phyloP scores from a whole-genome alignment of 2,113 vertebrate genomes.

The Cepphus grylle region DNA sequence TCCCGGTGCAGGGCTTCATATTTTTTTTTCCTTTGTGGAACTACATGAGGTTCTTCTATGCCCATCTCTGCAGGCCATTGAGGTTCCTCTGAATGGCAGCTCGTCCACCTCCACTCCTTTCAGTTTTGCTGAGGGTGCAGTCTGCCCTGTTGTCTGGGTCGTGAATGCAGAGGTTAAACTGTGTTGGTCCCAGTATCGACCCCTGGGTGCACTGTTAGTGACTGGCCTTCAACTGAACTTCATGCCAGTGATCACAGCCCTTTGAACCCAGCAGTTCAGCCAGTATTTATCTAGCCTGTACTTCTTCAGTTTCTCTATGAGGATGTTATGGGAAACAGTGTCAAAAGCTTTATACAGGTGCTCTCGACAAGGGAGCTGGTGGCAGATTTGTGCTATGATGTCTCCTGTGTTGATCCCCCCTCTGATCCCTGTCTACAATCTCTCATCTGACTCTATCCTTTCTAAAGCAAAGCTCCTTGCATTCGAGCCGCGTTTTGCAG shows the following conservation, averaged over 20 bases:
- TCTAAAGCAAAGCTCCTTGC: neutral
- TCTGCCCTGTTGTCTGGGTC: neutral
- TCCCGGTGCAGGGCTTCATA: neutral
- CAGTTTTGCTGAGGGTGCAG: neutral
- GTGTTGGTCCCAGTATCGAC: fast-evolving
- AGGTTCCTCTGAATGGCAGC: neutral
- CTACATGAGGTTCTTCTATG: neutral
- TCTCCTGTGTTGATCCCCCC: neutral
- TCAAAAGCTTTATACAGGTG: neutral
- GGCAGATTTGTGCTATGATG: neutral
- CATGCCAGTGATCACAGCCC: neutral
- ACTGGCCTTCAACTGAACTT: neutral
- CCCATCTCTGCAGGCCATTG: neutral
- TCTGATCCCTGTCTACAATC: neutral
- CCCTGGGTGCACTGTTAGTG: neutral
- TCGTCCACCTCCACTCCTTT: neutral
- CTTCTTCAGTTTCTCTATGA: neutral
- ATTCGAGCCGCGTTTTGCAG: neutral
- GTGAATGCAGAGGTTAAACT: neutral
- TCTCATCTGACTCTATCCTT: neutral
- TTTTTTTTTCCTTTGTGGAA: neutral
- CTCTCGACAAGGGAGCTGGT: neutral
- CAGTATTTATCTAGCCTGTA: neutral
- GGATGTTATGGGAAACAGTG: neutral
- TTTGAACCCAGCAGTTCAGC: neutral